Conservation (phyloP, 2,113 vertebrate species). For the Atlantisia rogersi region DNA sequence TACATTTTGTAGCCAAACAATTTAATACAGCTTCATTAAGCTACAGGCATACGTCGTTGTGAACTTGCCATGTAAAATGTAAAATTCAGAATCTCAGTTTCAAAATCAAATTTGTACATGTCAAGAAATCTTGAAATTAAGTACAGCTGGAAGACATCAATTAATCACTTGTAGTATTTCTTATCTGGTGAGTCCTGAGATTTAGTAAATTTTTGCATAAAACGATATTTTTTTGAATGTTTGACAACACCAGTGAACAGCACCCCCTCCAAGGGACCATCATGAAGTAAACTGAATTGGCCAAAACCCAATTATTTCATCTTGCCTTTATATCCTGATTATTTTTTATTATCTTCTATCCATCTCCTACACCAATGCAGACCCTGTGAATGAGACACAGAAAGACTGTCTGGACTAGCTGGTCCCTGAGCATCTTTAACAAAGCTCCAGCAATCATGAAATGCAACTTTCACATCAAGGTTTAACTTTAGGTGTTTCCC, state of each 20-base stretch:
- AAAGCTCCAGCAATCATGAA: not conserved
- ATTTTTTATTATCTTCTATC: not conserved
- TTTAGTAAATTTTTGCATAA: not conserved
- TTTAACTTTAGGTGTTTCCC: not conserved
- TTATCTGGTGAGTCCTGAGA: not conserved
- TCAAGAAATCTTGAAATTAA: not conserved
- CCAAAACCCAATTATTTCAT: not conserved
- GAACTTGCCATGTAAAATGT: not conserved
- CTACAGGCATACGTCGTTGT: not conserved
- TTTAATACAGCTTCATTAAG: not conserved
- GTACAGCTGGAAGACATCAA: not conserved
- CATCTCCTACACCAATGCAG: not conserved
- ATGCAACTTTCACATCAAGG: not conserved
- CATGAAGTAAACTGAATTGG: not conserved
- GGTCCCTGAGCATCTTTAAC: not conserved
- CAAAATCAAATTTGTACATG: not conserved
- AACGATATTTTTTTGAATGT: not conserved
- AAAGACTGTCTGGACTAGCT: not conserved
- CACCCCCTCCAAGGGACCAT: not conserved
- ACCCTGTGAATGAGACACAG: not conserved
- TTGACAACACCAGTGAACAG: not conserved
- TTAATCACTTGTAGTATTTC: not conserved
- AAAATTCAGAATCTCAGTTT: not conserved
- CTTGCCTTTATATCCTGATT: not conserved
- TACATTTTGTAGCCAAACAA: not conserved